phyloP scores from a whole-genome alignment of 2,888 invertebrate genomes.

The Chrysodeixis includens region DNA sequence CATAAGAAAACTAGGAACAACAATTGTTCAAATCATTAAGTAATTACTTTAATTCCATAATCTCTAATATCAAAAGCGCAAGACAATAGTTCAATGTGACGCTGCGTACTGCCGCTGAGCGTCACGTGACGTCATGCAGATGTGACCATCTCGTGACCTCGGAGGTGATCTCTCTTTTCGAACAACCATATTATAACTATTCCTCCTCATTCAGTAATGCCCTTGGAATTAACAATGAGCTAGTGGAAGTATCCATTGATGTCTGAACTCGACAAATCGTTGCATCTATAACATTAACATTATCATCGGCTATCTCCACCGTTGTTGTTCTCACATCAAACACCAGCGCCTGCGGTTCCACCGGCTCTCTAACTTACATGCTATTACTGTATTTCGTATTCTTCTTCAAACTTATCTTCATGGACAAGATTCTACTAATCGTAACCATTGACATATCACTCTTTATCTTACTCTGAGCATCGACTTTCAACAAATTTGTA shows the following conservation, averaged over 20 bases:
- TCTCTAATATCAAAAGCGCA: constrained; percentile 25
- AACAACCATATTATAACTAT: constrained; percentile 49
- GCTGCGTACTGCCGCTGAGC: background rate
- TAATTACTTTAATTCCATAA: constrained; percentile 12
- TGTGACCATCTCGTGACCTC: constrained; percentile 24
- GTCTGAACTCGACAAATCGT: constrained; percentile 21
- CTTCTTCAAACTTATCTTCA: constrained; percentile 36
- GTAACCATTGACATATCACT: constrained; percentile 56
- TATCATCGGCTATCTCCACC: constrained; percentile 25
- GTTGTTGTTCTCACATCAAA: constrained; percentile 21
- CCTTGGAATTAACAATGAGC: constrained; percentile 42
- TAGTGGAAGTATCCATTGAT: constrained; percentile 54
- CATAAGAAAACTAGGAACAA: constrained; percentile 10
- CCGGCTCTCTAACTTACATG: constrained; percentile 39
- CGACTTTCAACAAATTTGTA: constrained; percentile 58
- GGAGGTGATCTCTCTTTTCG: constrained; percentile 53
- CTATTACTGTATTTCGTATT: constrained; percentile 60
- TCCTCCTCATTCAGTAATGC: constrained; percentile 47
- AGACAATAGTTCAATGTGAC: background rate
- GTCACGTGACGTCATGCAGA: constrained; percentile 14
- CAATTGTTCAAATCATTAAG: constrained; percentile 14
- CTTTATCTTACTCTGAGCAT: constrained; percentile 61
- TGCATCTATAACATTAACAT: constrained; percentile 32
- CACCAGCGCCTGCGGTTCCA: constrained; percentile 11
- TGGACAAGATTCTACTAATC: constrained; percentile 41